A percentile compares a stretch with the other conserved stretches of the same genome.
These are phyloP conservation scores for Micrastur ruficollis DNA, from an alignment of 2,797 vertebrate genomes.

Conservation along the genomic window DNA sequence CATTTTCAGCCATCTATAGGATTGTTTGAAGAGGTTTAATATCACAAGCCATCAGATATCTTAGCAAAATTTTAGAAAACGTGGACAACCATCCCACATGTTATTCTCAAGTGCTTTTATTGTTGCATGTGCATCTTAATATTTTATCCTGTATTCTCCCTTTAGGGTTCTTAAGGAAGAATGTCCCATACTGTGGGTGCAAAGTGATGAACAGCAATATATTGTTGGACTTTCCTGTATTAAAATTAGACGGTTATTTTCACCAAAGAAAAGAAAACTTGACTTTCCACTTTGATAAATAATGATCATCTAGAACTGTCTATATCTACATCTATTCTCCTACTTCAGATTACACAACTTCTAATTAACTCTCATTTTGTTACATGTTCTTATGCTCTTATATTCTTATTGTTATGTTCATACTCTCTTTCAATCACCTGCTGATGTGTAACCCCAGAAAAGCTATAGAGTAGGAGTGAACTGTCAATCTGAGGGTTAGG, in stretches of 20 bases:
- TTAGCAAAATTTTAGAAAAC: not conserved
- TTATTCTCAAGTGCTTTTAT: not conserved
- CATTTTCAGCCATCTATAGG: not conserved
- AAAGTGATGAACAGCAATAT: not conserved
- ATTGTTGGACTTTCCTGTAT: not conserved
- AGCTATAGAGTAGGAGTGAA: not conserved
- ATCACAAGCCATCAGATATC: not conserved
- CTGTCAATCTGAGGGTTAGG: not conserved
- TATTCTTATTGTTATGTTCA: not conserved
- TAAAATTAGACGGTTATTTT: not conserved
- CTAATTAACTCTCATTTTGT: not conserved
- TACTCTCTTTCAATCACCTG: not conserved
- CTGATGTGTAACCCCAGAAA: not conserved
- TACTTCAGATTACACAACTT: not conserved
- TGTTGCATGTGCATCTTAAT: not conserved
- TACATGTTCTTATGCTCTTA: not conserved
- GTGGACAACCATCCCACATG: not conserved
- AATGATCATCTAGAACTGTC: not conserved
- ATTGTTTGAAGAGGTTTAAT: not conserved
- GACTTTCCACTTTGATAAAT: not conserved
- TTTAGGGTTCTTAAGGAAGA: not conserved
- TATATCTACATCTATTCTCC: not conserved
- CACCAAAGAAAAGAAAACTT: not conserved
- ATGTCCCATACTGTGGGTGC: not conserved
- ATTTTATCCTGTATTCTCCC: not conserved